A percentile compares a stretch with the other conserved stretches of the same genome.
These are phyloP conservation scores for Halocynthia roretzi DNA, from an alignment of 23 tunicate species.

Conservation along the genomic window DNA sequence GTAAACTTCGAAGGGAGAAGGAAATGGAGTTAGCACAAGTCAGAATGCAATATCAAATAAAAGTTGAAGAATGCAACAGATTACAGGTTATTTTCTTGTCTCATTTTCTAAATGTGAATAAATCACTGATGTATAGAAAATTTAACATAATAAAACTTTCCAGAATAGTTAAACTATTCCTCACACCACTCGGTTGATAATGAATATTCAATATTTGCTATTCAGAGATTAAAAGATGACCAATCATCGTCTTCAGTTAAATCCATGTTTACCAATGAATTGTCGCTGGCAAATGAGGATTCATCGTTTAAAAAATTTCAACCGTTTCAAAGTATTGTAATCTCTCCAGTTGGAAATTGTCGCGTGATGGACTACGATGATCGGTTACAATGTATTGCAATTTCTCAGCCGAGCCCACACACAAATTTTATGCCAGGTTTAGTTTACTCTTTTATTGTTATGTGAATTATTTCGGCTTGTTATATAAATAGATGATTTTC, in stretches of 20 bases:
- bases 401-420: slow-evolving; percentile 82
- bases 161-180: too few species aligned
- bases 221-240: too few species aligned
- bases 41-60: slow-evolving; percentile 74
- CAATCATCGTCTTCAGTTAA: too few species aligned
- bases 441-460: background rate
- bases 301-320: slow-evolving; percentile 4
- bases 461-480: background rate
- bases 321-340: slow-evolving; percentile 15
- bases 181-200: too few species aligned
- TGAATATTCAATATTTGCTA: too few species aligned
- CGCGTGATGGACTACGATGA: slow-evolving; percentile 79
- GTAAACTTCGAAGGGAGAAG: slow-evolving; percentile 27
- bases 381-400: slow-evolving; percentile 35
- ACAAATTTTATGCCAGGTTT: slow-evolving; percentile 59
- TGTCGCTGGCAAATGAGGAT: too few species aligned
- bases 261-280: too few species aligned
- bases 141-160: background rate
- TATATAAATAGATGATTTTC: too few species aligned
- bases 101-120: too few species aligned
- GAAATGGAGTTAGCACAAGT: slow-evolving; percentile 73
- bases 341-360: slow-evolving; percentile 52
- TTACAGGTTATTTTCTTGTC: slow-evolving; percentile 9
- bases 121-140: too few species aligned
- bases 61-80: slow-evolving; percentile 53